Evolutionary conservation across 2,797 vertebrate species (phyloP), one percentile per base, ranked within the genome.

Genomic region (Glyptemys insculpta): DNA sequence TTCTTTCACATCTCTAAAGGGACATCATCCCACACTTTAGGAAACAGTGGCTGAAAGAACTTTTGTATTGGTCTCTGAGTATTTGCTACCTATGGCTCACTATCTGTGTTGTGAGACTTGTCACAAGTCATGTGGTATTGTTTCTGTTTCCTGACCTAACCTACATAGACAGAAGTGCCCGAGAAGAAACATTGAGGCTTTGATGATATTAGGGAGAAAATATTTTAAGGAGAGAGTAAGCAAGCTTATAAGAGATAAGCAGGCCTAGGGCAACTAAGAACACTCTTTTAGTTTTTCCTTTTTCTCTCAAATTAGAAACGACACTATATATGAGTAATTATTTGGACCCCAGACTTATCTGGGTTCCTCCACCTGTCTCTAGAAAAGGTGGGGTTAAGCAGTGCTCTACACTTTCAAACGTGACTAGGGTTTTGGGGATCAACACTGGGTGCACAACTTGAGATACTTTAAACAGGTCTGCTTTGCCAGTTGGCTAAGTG

Each of bases 191-290:
- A 49, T 5, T 10, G 62, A 65, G 57, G 34, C 53, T 87, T 84
- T 4, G 3, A 4, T 31, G 82, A 85, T 1, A 85, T 95, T 50
- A 3, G 19, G 79, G n/a, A 34, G 6, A 44, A 83, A 88, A 52
- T 83, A 15, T 31, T 10, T 12, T 18, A 47, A 65, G 11, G 74
- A 34, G 31, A 83, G 7, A 0, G 12, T 91, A 34, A 65, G 53
- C 37, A 92, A 62, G 25, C n/a, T 62, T 3, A 1, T 0, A 0
- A 7, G 23, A 47, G 15, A 0, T 12, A 4, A 25, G 9, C 29
- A n/a, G 85, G 31, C 18, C 72, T 62, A 31, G 37, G 37, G 72
- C 53, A 79, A 90, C 41, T 3, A 83, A 25, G 3, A 7, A 1
- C 0, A 2, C 5, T 82, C 2, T 56, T 25, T 0, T 52, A 56